Conservation (phyloP, 2,113 vertebrate genomes). For the Leucoraja erinaceus region DNA sequence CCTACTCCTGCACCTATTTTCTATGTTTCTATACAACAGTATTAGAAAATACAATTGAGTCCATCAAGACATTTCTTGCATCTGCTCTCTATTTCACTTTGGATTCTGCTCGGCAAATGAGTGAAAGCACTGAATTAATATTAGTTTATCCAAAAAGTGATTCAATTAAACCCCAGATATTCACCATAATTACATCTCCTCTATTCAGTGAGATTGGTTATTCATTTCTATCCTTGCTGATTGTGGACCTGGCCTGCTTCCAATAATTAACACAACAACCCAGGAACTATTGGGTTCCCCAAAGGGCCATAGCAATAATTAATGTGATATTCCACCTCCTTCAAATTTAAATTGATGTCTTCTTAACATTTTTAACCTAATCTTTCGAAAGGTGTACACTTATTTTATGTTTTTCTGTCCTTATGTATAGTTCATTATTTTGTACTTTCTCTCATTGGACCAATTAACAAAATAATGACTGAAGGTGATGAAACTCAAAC, state of each 20-base stretch:
- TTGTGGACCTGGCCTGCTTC: not conserved
- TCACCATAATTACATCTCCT: not conserved
- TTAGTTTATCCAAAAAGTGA: not conserved
- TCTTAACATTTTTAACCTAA: not conserved
- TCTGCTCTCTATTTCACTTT: not conserved
- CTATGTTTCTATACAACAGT: too few species aligned
- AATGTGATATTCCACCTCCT: not conserved
- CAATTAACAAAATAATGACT: not conserved
- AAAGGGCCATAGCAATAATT: not conserved
- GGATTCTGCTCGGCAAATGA: not conserved
- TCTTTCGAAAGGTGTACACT: not conserved
- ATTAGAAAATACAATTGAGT: not conserved
- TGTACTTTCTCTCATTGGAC: not conserved
- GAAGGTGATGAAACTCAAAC: not conserved
- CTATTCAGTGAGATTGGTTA: not conserved
- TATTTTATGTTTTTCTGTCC: not conserved
- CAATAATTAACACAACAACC: not conserved
- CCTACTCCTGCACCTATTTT: too few species aligned
- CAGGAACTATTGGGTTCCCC: not conserved
- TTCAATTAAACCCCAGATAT: not conserved
- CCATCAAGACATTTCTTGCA: not conserved
- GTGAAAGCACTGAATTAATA: not conserved
- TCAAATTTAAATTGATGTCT: not conserved
- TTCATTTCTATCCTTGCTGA: not conserved
- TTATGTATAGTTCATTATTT: not conserved